phyloP scores from a whole-genome alignment of 2,113 vertebrate genomes.

The Myotis davidii region DNA sequence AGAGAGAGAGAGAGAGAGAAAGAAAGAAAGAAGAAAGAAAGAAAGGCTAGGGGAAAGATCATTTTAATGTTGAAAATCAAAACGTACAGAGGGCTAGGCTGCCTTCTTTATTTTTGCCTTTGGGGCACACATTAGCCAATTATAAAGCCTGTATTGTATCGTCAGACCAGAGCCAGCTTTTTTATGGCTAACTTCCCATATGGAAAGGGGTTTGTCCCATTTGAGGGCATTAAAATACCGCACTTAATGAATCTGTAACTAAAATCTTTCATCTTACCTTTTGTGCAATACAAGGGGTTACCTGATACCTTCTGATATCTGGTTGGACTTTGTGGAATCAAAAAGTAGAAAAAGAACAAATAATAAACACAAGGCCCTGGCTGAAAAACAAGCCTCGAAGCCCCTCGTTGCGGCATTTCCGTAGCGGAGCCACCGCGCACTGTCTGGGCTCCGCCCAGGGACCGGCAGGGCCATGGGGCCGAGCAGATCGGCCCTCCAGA shows the following conservation, averaged over 20 bases:
- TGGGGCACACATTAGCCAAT: constrained; percentile 19
- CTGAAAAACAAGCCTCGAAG: neutral
- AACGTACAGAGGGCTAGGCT: constrained; percentile 38
- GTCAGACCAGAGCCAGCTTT: constrained; percentile 14
- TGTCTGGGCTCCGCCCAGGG: constrained; percentile 1
- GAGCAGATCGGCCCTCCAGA: constrained; percentile 75
- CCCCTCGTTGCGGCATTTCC: neutral
- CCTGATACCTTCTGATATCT: neutral
- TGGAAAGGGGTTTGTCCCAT: constrained; percentile 29
- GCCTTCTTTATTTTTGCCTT: constrained; percentile 57
- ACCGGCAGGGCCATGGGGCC: constrained; percentile 44
- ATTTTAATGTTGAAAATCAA: constrained; percentile 68
- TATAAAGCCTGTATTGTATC: constrained; percentile 52
- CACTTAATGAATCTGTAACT: constrained; percentile 33
- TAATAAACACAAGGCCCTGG: neutral
- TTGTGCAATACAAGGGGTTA: neutral
- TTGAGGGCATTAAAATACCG: constrained; percentile 30
- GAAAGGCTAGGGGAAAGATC: neutral
- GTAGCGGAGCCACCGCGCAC: neutral
- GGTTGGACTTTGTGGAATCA: constrained; percentile 22
- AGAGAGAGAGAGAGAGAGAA: neutral
- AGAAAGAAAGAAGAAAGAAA: neutral
- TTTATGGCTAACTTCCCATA: constrained; percentile 38
- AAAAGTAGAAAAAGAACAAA: neutral
- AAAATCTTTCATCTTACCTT: constrained; percentile 28